These are phyloP conservation scores for Alca torda DNA, from an alignment of 2,797 vertebrate species.

Conservation along the genomic window DNA sequence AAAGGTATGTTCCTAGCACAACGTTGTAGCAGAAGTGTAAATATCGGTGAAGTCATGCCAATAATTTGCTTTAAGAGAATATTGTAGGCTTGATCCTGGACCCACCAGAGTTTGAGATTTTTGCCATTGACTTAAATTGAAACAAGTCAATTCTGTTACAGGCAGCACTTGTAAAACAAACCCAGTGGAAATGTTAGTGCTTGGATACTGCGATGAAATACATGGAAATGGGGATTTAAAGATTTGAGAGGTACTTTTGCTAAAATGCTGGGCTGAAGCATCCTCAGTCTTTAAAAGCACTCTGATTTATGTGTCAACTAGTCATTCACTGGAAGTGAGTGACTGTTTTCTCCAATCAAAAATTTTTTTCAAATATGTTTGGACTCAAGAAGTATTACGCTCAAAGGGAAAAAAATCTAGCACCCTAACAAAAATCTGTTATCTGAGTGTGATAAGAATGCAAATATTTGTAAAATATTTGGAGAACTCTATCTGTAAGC, in stretches of 20 bases:
- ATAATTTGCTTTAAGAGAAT: background rate
- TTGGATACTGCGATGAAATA: background rate
- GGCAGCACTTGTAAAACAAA: background rate
- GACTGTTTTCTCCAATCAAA: background rate
- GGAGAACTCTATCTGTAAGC: background rate
- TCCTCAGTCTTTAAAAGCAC: background rate
- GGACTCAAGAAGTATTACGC: accelerated
- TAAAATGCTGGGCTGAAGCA: background rate
- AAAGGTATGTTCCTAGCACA: background rate
- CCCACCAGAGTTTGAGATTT: background rate
- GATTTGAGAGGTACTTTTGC: background rate
- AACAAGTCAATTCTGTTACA: background rate
- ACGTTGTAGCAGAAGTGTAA: accelerated
- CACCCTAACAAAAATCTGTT: background rate
- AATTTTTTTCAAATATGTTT: background rate
- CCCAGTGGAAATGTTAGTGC: background rate
- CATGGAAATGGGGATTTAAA: background rate
- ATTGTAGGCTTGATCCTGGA: background rate
- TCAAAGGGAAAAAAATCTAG: background rate
- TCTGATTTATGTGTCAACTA: background rate
- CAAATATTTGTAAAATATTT: background rate
- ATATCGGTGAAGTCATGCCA: background rate
- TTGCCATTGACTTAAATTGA: background rate
- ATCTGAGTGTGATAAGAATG: background rate
- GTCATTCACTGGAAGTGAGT: background rate